Conservation (phyloP, 2,113 vertebrate species). For the Tetrax tetrax region DNA sequence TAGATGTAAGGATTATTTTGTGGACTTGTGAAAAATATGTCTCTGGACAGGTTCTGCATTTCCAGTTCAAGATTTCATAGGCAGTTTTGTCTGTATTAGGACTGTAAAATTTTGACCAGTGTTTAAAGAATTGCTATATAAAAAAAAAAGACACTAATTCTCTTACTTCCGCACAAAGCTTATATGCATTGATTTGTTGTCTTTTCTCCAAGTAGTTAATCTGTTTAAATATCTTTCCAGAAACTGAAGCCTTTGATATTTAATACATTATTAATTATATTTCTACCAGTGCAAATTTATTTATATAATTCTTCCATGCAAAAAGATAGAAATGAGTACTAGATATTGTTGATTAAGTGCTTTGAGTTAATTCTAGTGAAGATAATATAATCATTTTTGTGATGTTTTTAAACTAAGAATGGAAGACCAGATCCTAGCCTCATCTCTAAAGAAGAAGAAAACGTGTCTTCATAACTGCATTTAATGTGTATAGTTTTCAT, state of each 20-base stretch:
- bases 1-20: neutral
- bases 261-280: neutral
- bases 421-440: neutral
- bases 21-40: neutral
- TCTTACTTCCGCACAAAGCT: neutral
- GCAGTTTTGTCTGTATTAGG: neutral
- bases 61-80: neutral
- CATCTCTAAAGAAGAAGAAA: neutral
- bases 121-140: neutral
- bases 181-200: neutral
- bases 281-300: neutral
- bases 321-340: neutral
- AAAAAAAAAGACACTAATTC: neutral
- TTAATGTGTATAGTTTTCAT: neutral
- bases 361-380: neutral
- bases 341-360: neutral
- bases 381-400: neutral
- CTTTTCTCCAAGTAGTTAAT: neutral
- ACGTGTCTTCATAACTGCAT: neutral
- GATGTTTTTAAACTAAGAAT: neutral
- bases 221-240: neutral
- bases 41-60: neutral
- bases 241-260: neutral
- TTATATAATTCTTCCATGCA: neutral
- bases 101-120: neutral